Evolutionary conservation across 2,113 vertebrate species (phyloP), one percentile per base, ranked within the genome.

Genomic region (Aldabrachelys gigantea): DNA sequence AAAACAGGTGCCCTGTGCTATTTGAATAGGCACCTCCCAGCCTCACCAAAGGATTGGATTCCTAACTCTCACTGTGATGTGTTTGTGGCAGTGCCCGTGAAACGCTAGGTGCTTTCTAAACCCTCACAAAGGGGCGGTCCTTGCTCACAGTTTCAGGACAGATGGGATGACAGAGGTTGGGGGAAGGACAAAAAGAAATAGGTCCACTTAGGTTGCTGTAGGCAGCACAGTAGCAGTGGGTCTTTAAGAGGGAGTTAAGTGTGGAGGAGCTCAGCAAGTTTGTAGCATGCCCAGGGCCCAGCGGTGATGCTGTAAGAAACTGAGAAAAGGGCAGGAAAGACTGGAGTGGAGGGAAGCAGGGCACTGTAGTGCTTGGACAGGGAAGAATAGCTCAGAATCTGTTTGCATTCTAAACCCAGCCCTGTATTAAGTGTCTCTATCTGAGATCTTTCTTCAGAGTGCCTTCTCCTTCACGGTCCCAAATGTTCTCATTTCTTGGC

Each of bases 191-290:
- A 29, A 38, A 6, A 9, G 10, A 57, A 62, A 21, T 19, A 50
- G 17, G 44, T 53, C 25, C 49, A 35, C 62, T 91, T 22, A 82
- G 22, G 2, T 69, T 8, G 6, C 19, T 84, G 27, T 13, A 89
- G 29, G 41, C 35, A 85, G n/a, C 47, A 78, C 1, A 2, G 21
- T 16, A 1, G 13, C 5, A 1, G 4, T 88, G 17, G 3, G 1
- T 84, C 16, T 87, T 16, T 76, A 69, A 86, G 47, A 8, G 0
- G 0, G 13, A 56, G 9, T 53, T 88, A 78, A 54, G 21, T 90
- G 25, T 75, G 72, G 50, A 92, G 9, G 12, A 54, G 44, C 82
- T 7, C 12, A 5, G 4, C 80, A 82, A 41, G 10, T 2, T 83
- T 3, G 0, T 80, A n/a, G 16, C 78, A 50, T 8, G 29, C 5